Conservation (phyloP, 2,113 vertebrate genomes). For the Larimichthys polyactis region DNA sequence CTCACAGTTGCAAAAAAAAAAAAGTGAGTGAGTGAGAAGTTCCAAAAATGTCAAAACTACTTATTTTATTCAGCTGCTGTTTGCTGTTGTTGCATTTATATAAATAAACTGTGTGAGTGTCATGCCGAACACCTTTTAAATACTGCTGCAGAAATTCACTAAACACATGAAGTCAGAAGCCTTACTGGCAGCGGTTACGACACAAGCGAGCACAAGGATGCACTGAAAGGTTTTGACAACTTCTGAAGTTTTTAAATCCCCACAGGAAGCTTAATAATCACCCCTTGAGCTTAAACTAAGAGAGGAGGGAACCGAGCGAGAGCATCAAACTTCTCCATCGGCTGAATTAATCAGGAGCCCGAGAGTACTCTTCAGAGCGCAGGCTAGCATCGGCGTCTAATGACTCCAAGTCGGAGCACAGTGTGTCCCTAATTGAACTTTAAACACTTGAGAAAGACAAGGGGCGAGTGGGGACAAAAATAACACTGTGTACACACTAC, state of each 20-base stretch:
- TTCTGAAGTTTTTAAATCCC: slow-evolving; percentile 49
- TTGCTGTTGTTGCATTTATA: slow-evolving; percentile 18
- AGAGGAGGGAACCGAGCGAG: slow-evolving; percentile 42
- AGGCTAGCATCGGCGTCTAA: slow-evolving; percentile 48
- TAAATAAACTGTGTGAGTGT: background rate
- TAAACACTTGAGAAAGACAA: slow-evolving; percentile 40
- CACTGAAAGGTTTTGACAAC: slow-evolving; percentile 47
- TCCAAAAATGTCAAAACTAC: background rate
- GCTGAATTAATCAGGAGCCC: slow-evolving; percentile 71
- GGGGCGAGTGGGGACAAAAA: slow-evolving; percentile 13
- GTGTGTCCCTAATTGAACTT: slow-evolving; percentile 60
- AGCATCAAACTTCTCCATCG: slow-evolving; percentile 58
- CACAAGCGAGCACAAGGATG: slow-evolving; percentile 8
- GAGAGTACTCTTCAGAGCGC: slow-evolving; percentile 40
- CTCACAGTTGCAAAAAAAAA: background rate
- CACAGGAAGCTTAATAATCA: slow-evolving; percentile 48
- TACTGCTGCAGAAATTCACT: slow-evolving; percentile 5
- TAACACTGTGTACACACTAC: slow-evolving; percentile 39
- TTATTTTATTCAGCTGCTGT: slow-evolving; percentile 7
- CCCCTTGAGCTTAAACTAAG: slow-evolving; percentile 37
- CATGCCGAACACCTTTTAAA: background rate
- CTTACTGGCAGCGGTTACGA: background rate
- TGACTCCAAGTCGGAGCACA: slow-evolving; percentile 52
- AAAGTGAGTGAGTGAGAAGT: background rate
- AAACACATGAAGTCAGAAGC: slow-evolving; percentile 3